phyloP scores from a whole-genome alignment of 2,888 invertebrate genomes.

The Embidobia sp. region DNA sequence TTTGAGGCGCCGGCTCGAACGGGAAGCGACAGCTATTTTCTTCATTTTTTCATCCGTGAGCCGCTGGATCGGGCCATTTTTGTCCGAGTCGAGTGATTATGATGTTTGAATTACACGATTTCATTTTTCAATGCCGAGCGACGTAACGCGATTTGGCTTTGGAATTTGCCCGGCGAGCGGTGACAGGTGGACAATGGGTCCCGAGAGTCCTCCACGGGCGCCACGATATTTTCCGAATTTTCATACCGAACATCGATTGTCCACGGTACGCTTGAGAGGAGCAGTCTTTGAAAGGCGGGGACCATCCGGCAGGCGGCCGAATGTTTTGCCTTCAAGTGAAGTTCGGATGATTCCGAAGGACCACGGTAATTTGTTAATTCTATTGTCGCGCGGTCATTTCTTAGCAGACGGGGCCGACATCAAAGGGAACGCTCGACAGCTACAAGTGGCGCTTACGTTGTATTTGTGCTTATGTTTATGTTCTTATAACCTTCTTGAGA shows the following conservation, averaged over 20 bases:
- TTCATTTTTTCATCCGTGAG: constrained; percentile 14
- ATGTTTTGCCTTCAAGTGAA: constrained; percentile 56
- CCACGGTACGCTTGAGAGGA: constrained; percentile 68
- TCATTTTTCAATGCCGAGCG: constrained; percentile 31
- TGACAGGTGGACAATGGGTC: constrained; percentile 72
- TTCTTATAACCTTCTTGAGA: background rate
- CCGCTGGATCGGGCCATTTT: constrained; percentile 30
- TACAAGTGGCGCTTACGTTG: constrained; percentile 36
- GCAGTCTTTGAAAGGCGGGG: constrained; percentile 57
- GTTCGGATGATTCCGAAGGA: constrained; percentile 40
- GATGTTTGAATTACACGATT: constrained; percentile 52
- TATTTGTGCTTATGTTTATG: constrained; percentile 27
- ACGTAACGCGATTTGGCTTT: constrained; percentile 53
- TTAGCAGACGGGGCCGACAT: constrained; percentile 68
- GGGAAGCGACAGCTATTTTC: too few species aligned
- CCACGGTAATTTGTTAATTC: constrained; percentile 73
- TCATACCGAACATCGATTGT: constrained; percentile 76
- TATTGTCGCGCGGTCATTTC: constrained; percentile 70
- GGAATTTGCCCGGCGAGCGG: constrained; percentile 64
- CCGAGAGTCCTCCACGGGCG: constrained; percentile 70
- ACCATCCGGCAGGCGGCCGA: constrained; percentile 35
- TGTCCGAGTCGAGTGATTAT: constrained; percentile 50
- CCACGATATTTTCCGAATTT: constrained; percentile 77
- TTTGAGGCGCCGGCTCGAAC: too few species aligned
- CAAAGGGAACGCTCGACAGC: constrained; percentile 54